These are phyloP conservation scores for Agrochola circellaris DNA, from an alignment of 2,888 invertebrate species.

Conservation along the genomic window DNA sequence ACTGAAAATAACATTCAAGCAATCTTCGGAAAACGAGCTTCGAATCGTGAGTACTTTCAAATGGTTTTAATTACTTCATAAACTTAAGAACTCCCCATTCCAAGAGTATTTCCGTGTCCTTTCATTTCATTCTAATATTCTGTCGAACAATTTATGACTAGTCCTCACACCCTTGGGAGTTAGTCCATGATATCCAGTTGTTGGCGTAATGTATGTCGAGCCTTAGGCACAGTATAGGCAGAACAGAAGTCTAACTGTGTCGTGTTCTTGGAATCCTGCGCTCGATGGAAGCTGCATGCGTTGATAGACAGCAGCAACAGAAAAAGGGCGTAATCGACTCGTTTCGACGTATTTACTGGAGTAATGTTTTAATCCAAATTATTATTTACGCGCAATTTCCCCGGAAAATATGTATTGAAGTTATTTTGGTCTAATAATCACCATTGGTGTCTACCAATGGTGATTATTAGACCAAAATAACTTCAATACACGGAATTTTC, in stretches of 20 bases:
- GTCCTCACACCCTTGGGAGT: slow-evolving; percentile 57
- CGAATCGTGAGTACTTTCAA: not conserved
- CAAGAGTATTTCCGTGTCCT: slow-evolving; percentile 31
- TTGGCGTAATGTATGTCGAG: slow-evolving; percentile 60
- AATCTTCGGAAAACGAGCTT: not conserved
- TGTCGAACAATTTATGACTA: slow-evolving; percentile 48
- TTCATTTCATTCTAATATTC: slow-evolving; percentile 45
- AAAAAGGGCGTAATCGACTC: not conserved
- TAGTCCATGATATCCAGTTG: slow-evolving; percentile 58
- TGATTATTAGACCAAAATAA: too few relatives aligned
- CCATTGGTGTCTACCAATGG: too few relatives aligned
- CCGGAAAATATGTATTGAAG: not conserved
- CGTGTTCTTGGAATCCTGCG: not conserved
- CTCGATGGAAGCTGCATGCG: not conserved
- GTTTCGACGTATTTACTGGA: not conserved
- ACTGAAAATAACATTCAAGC: not conserved
- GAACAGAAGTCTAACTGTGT: slow-evolving; percentile 13
- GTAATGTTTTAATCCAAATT: not conserved
- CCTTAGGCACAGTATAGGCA: slow-evolving; percentile 4
- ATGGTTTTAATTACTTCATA: slow-evolving; percentile 39
- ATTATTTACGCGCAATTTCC: not conserved
- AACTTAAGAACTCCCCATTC: slow-evolving; percentile 20
- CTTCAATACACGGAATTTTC: too few relatives aligned
- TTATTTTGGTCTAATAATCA: too few relatives aligned
- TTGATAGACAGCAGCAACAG: not conserved